These are phyloP conservation scores for Ceratoteleas bidentatus DNA, from an alignment of 1,140 invertebrate species.

Conservation along the genomic window DNA sequence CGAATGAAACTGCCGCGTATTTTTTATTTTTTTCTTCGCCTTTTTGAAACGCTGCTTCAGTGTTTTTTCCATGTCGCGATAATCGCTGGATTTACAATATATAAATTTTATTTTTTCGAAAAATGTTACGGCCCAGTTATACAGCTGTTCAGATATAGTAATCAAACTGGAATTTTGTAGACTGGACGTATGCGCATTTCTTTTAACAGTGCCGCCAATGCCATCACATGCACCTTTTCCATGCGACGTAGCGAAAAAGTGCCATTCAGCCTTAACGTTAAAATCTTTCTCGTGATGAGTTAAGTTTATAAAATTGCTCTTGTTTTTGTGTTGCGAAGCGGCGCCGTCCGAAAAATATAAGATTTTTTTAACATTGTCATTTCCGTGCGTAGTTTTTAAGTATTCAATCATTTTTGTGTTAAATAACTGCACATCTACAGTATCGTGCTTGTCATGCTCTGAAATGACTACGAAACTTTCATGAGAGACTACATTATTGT, in stretches of 20 bases:
- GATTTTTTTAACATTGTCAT: not conserved
- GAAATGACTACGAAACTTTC: not conserved
- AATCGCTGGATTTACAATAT: slow-evolving; percentile 1
- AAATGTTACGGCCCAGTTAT: slow-evolving; percentile 9
- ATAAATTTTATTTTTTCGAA: slow-evolving; percentile 26
- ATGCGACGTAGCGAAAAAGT: slow-evolving; percentile 17
- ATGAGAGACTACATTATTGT: not conserved
- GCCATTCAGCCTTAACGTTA: slow-evolving; percentile 22
- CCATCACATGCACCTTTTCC: slow-evolving; percentile 16
- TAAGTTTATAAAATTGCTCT: slow-evolving; percentile 21
- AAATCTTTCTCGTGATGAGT: slow-evolving; percentile 11
- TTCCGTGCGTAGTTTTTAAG: not conserved
- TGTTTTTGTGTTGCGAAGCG: slow-evolving; percentile 24
- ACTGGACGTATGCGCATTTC: slow-evolving; percentile 10
- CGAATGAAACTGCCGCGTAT: slow-evolving; percentile 6
- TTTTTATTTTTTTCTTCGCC: not conserved
- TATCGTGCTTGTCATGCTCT: not conserved
- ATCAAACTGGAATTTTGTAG: slow-evolving; percentile 5
- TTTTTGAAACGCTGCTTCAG: slow-evolving; percentile 5
- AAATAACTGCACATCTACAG: not conserved
- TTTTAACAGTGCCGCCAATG: slow-evolving; percentile 13
- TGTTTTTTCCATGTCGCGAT: not conserved
- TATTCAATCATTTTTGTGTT: not conserved
- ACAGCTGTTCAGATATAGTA: not conserved
- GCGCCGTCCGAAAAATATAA: slow-evolving; percentile 5